phyloP scores from a whole-genome alignment of 1,140 invertebrate genomes.

The Tribolium madens region DNA sequence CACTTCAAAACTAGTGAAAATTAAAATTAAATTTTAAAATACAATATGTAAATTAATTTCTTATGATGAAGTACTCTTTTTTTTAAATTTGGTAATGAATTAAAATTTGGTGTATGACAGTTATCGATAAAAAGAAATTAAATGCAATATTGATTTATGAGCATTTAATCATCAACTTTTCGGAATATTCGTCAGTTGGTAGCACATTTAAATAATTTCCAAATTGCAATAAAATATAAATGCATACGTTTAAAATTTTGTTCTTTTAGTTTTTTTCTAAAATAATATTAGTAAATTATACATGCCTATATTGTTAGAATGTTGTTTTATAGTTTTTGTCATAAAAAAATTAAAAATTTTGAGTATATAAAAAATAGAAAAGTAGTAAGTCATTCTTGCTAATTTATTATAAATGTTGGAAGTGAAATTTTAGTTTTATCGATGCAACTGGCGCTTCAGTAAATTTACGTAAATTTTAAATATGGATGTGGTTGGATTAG shows the following conservation, averaged over 20 bases:
- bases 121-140: background rate
- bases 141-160: background rate
- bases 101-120: background rate
- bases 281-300: too few relatives aligned
- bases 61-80: background rate
- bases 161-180: background rate
- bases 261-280: too few relatives aligned
- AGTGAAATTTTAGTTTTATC: slow-evolving; percentile 3
- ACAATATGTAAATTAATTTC: background rate
- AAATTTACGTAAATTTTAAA: slow-evolving; percentile 54
- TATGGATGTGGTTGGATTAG: slow-evolving; percentile 52
- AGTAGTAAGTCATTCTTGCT: background rate
- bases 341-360: too few relatives aligned
- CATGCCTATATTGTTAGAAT: too few relatives aligned
- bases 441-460: slow-evolving; percentile 34
- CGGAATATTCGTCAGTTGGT: background rate
- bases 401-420: slow-evolving; percentile 4
- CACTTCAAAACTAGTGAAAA: background rate
- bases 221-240: too few relatives aligned
- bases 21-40: background rate
- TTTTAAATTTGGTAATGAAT: background rate
- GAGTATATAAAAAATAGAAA: too few relatives aligned
- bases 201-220: background rate
- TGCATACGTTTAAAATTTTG: too few relatives aligned
- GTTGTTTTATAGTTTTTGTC: too few relatives aligned